Conservation (phyloP, 2,797 vertebrate genomes). For the Arvicola amphibius region DNA sequence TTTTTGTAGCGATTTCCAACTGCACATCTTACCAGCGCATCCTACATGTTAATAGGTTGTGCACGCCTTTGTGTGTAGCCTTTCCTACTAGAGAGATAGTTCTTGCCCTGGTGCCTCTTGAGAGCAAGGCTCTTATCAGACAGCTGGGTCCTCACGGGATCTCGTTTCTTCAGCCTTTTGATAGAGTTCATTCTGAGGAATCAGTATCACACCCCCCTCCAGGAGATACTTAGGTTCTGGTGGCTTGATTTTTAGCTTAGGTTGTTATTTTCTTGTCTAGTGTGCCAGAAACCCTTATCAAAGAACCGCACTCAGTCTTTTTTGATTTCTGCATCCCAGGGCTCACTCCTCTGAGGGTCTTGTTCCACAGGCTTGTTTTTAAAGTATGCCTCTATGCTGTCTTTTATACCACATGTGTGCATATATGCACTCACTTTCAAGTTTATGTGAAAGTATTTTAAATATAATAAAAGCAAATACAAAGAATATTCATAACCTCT, state of each 20-base stretch:
- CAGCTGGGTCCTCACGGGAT: not conserved
- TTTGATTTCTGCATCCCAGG: not conserved
- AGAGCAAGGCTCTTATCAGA: not conserved
- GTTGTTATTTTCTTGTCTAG: not conserved
- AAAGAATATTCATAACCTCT: not conserved
- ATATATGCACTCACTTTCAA: fast-evolving
- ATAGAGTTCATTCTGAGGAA: not conserved
- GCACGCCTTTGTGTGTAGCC: fast-evolving
- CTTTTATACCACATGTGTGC: not conserved
- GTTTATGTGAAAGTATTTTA: not conserved
- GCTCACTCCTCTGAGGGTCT: not conserved
- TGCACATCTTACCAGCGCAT: no score
- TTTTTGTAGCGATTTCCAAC: not conserved
- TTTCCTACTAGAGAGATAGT: not conserved
- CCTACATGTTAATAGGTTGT: not conserved
- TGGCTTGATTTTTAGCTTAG: not conserved
- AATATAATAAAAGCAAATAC: not conserved
- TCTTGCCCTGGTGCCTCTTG: not conserved
- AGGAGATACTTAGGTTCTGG: not conserved
- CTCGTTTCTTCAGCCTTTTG: not conserved
- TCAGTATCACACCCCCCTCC: no score
- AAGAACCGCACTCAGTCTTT: not conserved
- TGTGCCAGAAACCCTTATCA: not conserved
- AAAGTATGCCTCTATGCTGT: not conserved
- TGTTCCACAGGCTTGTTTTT: not conserved